Conservation (phyloP, 2,113 vertebrate species). For the Pithys albifrons region DNA sequence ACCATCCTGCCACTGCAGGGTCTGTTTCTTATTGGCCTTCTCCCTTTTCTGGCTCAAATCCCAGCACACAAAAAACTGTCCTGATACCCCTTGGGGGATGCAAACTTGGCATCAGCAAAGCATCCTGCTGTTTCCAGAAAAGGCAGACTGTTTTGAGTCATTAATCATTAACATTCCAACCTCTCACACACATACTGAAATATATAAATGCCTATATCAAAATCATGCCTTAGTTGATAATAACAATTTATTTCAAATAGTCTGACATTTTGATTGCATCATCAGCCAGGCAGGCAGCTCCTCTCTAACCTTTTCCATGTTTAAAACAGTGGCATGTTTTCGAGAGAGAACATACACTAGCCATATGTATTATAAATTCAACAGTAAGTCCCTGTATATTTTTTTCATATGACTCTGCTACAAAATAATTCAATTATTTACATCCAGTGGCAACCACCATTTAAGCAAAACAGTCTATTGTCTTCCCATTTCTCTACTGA, state of each 20-base stretch:
- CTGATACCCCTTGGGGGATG: not conserved
- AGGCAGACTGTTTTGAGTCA: not conserved
- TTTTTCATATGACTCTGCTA: not conserved
- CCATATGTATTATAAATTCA: not conserved
- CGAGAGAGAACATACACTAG: not conserved
- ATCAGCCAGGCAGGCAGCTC: not conserved
- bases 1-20: not conserved
- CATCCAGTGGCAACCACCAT: not conserved
- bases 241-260: constrained; percentile 51
- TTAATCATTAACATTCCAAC: not conserved
- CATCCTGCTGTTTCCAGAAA: not conserved
- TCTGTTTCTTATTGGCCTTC: not conserved
- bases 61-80: not conserved
- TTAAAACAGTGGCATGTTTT: not conserved
- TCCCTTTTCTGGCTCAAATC: not conserved
- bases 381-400: not conserved
- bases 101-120: not conserved
- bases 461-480: not conserved
- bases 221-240: constrained; percentile 10
- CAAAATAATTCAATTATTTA: not conserved
- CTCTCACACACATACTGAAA: not conserved
- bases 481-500: not conserved
- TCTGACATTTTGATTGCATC: constrained; percentile 34
- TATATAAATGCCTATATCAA: not conserved
- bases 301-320: not conserved